phyloP scores from a whole-genome alignment of 2,797 vertebrate species.

The Anolis apletophallus region DNA sequence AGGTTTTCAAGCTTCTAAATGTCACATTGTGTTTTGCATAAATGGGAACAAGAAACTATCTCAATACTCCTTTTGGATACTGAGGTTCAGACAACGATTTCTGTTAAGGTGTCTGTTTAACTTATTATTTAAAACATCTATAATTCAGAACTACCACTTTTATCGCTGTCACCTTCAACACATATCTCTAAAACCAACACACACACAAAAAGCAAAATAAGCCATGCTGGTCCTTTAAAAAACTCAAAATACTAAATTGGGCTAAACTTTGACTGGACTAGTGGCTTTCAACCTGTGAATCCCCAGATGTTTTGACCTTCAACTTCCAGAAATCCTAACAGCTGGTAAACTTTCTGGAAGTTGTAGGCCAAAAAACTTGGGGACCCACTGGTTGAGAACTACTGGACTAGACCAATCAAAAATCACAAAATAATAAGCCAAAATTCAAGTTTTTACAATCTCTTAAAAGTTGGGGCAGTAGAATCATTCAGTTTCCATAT shows the following conservation, averaged over 20 bases:
- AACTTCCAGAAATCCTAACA: too few relatives aligned
- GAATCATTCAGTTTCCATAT: background rate
- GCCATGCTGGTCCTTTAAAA: background rate
- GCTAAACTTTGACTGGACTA: background rate
- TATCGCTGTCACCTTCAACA: too few relatives aligned
- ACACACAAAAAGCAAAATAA: background rate
- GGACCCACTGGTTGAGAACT: too few relatives aligned
- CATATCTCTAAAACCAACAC: background rate
- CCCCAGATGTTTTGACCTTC: too few relatives aligned
- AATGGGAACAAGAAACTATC: background rate
- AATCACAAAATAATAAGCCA: background rate
- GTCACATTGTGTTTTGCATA: conserved; percentile 11
- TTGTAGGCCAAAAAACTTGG: too few relatives aligned
- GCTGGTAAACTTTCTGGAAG: too few relatives aligned
- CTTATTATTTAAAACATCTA: background rate
- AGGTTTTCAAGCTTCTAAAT: background rate
- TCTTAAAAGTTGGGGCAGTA: background rate
- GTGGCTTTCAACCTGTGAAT: too few relatives aligned
- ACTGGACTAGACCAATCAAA: background rate
- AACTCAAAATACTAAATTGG: background rate
- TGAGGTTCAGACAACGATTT: background rate
- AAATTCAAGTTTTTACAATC: background rate
- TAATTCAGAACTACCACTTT: too few relatives aligned
- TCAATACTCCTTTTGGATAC: rapidly evolving
- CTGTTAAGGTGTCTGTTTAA: conserved; percentile 9